phyloP scores from a whole-genome alignment of 2,113 vertebrate genomes.

The Corythornis madagascariensis region DNA sequence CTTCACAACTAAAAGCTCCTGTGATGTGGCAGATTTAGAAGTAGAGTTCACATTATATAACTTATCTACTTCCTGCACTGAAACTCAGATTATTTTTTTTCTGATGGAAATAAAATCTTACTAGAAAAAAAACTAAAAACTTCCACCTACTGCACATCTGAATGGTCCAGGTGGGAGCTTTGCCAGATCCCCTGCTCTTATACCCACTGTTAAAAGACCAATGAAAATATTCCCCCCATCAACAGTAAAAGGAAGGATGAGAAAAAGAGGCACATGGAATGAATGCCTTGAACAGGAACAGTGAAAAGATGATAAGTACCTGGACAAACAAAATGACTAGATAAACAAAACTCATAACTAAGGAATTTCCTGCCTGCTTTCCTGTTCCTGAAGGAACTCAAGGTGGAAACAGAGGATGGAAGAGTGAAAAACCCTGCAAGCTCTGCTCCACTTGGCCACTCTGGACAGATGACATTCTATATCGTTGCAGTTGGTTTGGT shows the following conservation, averaged over 20 bases:
- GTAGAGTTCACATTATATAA: background rate
- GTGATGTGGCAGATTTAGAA: background rate
- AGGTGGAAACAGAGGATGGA: background rate
- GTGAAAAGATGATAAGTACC: slow-evolving; percentile 22
- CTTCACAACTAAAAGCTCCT: background rate
- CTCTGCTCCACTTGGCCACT: background rate
- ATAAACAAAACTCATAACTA: slow-evolving; percentile 30
- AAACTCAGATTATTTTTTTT: background rate
- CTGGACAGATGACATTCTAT: background rate
- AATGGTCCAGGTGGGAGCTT: background rate
- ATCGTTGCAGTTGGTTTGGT: background rate
- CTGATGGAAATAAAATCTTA: background rate
- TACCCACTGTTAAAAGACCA: background rate
- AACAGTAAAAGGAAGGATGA: slow-evolving; percentile 4
- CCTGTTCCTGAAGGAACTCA: slow-evolving; percentile 3
- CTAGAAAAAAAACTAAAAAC: background rate
- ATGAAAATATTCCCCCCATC: background rate
- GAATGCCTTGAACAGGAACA: slow-evolving; percentile 26
- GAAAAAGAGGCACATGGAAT: background rate
- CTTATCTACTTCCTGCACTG: background rate
- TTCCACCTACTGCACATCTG: background rate
- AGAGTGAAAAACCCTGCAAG: background rate
- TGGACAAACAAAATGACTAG: slow-evolving; percentile 19
- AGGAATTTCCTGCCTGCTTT: slow-evolving; percentile 50
- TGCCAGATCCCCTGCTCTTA: background rate